These are phyloP conservation scores for Myrmecobius fasciatus DNA, from an alignment of 2,113 vertebrate genomes.

Conservation along the genomic window DNA sequence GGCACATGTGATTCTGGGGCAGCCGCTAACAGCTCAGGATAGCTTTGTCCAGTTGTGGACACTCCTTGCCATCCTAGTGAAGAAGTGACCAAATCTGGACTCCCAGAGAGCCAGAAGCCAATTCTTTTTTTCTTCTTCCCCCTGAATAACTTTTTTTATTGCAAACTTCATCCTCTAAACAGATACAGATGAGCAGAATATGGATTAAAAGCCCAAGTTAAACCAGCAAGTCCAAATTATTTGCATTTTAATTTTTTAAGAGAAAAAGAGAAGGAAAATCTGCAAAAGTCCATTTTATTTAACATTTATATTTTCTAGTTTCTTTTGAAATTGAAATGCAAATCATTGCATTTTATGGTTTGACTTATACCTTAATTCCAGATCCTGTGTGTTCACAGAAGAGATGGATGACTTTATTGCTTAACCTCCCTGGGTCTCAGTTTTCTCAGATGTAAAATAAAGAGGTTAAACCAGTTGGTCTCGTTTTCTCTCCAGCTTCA, in stretches of 20 bases:
- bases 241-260: not conserved
- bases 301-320: not conserved
- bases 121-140: not conserved
- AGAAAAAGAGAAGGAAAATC: not conserved
- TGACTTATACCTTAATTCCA: not conserved
- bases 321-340: not conserved
- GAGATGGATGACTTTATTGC: not conserved
- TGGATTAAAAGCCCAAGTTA: not conserved
- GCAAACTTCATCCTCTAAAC: not conserved
- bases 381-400: not conserved
- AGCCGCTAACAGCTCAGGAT: not conserved
- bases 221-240: not conserved
- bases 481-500: not conserved
- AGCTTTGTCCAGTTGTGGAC: not conserved
- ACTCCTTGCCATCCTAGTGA: not conserved
- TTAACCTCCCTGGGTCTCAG: not conserved
- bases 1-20: not conserved
- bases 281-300: not conserved
- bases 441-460: not conserved
- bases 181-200: not conserved
- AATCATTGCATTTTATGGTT: not conserved
- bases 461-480: not conserved
- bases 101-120: not conserved
- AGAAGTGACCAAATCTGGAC: not conserved
- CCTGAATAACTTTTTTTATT: not conserved